A percentile compares a stretch with the other conserved stretches of the same genome.
Evolutionary conservation across 64 coral and sea anemone species (phyloP).

Genomic region (Actinia equina): DNA sequence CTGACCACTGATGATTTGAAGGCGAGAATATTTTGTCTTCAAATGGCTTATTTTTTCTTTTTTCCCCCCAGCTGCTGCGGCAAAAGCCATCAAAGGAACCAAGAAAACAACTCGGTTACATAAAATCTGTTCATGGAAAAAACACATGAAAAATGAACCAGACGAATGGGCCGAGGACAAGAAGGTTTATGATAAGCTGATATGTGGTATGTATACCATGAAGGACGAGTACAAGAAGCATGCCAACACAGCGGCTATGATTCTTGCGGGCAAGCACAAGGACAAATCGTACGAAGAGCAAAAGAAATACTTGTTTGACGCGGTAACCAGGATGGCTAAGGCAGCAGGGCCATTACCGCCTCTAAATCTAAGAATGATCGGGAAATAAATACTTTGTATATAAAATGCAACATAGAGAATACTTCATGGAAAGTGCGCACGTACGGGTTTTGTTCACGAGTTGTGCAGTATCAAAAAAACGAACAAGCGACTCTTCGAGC

Average conservation of each 20-base stretch:
- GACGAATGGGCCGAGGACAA: slow-evolving; percentile 71
- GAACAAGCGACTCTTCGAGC: too few relatives aligned
- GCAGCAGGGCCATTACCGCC: slow-evolving; percentile 80
- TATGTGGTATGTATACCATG: slow-evolving; percentile 81
- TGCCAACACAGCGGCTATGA: slow-evolving; percentile 54
- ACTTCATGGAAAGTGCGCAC: too few relatives aligned
- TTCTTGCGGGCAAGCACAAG: slow-evolving; percentile 59
- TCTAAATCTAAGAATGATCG: slow-evolving; percentile 40
- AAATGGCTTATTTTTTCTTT: too few relatives aligned
- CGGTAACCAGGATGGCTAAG: slow-evolving; percentile 73
- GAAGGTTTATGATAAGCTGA: slow-evolving; percentile 74
- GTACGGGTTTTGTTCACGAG: too few relatives aligned
- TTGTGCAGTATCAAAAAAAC: too few relatives aligned
- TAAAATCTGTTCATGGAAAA: slow-evolving; percentile 81
- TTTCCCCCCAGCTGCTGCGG: slow-evolving; percentile 48
- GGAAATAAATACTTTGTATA: slow-evolving; percentile 1
- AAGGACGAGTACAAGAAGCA: slow-evolving; percentile 85
- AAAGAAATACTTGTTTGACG: slow-evolving; percentile 74
- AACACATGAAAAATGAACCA: slow-evolving; percentile 40
- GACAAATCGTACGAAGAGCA: slow-evolving; percentile 76
- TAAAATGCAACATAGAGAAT: too few relatives aligned
- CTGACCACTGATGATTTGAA: too few relatives aligned
- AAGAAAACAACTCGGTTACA: slow-evolving; percentile 86
- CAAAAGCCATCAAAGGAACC: slow-evolving; percentile 72
- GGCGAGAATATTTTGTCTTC: too few relatives aligned